Evolutionary conservation across 2,797 vertebrate genomes (phyloP).

Genomic region (Notolabrus celidotus): DNA sequence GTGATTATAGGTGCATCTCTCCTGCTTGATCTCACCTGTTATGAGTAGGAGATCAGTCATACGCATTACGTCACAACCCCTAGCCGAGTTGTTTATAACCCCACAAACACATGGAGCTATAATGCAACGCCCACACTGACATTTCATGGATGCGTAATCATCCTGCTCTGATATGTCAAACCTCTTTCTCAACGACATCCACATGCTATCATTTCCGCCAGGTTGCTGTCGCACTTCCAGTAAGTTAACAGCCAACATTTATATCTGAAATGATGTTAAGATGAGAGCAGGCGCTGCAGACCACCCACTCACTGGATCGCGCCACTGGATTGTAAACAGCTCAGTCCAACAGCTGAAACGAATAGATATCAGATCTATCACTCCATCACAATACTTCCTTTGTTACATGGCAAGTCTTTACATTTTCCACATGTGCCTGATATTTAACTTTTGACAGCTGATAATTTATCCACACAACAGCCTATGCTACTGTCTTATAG

Average conservation of each 20-base stretch:
- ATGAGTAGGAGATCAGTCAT: conserved; percentile 57
- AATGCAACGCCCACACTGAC: conserved; percentile 60
- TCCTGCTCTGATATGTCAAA: conserved; percentile 53
- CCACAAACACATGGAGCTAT: conserved; percentile 50
- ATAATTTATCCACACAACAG: conserved; percentile 49
- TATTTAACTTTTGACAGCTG: conserved; percentile 39
- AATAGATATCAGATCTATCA: conserved; percentile 78
- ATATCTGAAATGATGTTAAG: conserved; percentile 64
- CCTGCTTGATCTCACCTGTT: conserved; percentile 66
- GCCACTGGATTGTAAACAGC: conserved; percentile 78
- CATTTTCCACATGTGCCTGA: conserved; percentile 50
- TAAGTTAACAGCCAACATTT: conserved; percentile 69
- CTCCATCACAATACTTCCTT: conserved; percentile 60
- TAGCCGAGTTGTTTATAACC: conserved; percentile 61
- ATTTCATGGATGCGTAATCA: conserved; percentile 59
- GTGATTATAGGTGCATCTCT: conserved; percentile 29
- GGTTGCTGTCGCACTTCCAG: conserved; percentile 69
- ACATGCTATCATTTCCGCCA: conserved; percentile 72
- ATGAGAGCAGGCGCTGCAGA: conserved; percentile 73
- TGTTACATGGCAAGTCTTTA: conserved; percentile 34
- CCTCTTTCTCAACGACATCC: conserved; percentile 63
- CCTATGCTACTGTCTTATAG: not conserved
- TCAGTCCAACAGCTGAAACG: conserved; percentile 77
- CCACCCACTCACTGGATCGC: conserved; percentile 80
- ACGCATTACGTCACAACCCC: conserved; percentile 61